phyloP scores from a whole-genome alignment of 1,140 invertebrate species.

The Cydia splendana region DNA sequence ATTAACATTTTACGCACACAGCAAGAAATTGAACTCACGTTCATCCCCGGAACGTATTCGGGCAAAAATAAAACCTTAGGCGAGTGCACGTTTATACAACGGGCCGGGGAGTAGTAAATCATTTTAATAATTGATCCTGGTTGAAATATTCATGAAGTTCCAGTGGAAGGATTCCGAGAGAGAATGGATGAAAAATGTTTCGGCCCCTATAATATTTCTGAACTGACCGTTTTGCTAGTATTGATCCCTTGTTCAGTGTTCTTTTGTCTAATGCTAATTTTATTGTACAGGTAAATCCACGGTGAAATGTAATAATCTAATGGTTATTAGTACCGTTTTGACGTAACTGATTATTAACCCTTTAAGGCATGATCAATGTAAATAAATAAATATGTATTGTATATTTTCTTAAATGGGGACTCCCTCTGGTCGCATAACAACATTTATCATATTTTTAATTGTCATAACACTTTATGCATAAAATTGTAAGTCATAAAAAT shows the following conservation, averaged over 20 bases:
- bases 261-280: background rate
- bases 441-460: too few relatives aligned
- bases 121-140: conserved; percentile 74
- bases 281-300: background rate
- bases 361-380: too few relatives aligned
- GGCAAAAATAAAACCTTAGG: conserved; percentile 32
- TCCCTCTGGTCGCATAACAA: too few relatives aligned
- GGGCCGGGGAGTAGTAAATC: conserved; percentile 63
- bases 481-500: too few relatives aligned
- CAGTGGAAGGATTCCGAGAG: conserved; percentile 56
- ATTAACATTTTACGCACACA: conserved; percentile 30
- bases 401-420: too few relatives aligned
- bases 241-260: conserved; percentile 29
- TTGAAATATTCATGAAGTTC: conserved; percentile 74
- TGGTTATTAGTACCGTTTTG: too few relatives aligned
- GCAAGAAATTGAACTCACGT: conserved; percentile 40
- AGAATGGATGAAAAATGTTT: conserved; percentile 68
- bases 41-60: conserved; percentile 28
- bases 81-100: conserved; percentile 36
- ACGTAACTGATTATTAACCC: too few relatives aligned
- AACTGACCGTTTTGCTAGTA: conserved; percentile 49
- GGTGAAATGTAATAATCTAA: background rate
- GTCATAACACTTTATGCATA: too few relatives aligned
- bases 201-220: conserved; percentile 49
- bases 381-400: too few relatives aligned